phyloP scores from a whole-genome alignment of 1,140 invertebrate species.

The Brachionus paranguensis region DNA sequence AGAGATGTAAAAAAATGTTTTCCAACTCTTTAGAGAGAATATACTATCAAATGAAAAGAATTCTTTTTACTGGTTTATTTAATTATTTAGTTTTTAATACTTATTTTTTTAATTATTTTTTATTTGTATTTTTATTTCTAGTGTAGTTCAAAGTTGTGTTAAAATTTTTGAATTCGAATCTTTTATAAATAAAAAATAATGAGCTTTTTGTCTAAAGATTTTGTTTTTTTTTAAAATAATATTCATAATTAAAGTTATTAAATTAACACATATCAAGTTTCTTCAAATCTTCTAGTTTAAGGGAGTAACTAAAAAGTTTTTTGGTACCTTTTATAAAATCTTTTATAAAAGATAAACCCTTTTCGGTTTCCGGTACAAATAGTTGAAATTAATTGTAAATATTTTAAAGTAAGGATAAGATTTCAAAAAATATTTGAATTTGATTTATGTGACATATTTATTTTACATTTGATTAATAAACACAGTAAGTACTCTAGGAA shows the following conservation, averaged over 20 bases:
- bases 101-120: neutral
- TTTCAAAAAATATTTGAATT: neutral
- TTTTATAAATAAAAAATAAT: neutral
- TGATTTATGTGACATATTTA: neutral
- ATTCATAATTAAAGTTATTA: too few relatives aligned
- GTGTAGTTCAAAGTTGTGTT: neutral
- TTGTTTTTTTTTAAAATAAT: neutral
- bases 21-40: too few relatives aligned
- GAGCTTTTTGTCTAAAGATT: neutral
- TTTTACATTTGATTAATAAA: too few relatives aligned
- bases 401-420: neutral
- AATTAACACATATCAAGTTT: neutral
- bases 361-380: neutral
- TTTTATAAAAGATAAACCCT: neutral
- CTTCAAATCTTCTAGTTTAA: neutral
- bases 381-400: neutral
- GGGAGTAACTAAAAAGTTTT: neutral
- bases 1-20: too few relatives aligned
- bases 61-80: neutral
- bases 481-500: too few relatives aligned
- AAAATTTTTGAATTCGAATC: neutral
- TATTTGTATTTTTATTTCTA: too few relatives aligned
- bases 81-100: too few relatives aligned
- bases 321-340: neutral
- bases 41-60: too few relatives aligned